Evolutionary conservation across 2,797 vertebrate species (phyloP).

Genomic region (Alauda arvensis): DNA sequence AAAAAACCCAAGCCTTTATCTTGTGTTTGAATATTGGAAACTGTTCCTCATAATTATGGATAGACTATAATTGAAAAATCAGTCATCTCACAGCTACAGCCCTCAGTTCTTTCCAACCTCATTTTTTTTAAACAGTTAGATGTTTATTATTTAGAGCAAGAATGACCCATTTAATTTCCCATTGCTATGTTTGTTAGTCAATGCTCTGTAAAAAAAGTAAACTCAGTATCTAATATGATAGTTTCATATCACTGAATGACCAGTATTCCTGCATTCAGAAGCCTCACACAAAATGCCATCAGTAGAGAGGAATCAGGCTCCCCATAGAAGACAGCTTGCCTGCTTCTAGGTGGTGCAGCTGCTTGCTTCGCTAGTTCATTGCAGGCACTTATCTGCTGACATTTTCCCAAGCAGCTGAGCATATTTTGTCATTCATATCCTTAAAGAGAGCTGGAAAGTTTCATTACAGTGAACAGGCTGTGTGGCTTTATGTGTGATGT

Average conservation of each 20-base stretch:
- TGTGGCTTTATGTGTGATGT: neutral
- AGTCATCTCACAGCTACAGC: neutral
- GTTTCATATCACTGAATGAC: neutral
- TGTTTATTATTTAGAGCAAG: neutral
- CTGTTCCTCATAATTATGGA: neutral
- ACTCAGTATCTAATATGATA: neutral
- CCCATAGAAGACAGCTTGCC: neutral
- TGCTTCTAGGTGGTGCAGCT: neutral
- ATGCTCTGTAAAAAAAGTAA: neutral
- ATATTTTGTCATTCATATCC: neutral
- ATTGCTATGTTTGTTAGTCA: neutral
- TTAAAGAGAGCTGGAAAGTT: neutral
- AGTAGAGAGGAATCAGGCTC: neutral
- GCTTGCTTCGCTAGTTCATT: neutral
- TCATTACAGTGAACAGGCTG: neutral
- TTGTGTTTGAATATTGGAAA: neutral
- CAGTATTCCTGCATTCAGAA: neutral
- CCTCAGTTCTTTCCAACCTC: neutral
- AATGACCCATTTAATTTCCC: neutral
- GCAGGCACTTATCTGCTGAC: fast-evolving
- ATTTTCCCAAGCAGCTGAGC: neutral
- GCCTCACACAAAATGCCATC: neutral
- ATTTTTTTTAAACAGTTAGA: neutral
- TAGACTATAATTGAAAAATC: neutral
- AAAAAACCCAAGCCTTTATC: neutral